Conservation (phyloP, 2,113 vertebrate genomes). For the Sinosuthora webbiana region DNA sequence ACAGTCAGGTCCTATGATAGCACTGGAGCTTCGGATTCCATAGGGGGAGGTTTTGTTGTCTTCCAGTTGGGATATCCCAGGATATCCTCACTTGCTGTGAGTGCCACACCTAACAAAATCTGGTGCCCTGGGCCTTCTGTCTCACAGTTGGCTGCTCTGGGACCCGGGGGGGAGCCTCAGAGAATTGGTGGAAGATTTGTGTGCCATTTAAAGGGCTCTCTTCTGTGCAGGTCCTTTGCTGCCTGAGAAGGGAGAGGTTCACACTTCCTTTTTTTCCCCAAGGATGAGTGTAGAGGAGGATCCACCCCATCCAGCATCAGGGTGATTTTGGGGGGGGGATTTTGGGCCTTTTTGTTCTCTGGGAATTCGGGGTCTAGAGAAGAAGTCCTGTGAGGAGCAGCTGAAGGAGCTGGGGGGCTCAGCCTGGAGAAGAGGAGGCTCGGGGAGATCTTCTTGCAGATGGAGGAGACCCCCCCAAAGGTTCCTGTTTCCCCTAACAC, state of each 20-base stretch:
- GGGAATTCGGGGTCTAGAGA: neutral
- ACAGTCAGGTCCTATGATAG: fast-evolving
- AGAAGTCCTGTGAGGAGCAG: neutral
- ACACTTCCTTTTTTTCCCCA: neutral
- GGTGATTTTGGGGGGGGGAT: neutral
- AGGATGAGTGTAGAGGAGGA: neutral
- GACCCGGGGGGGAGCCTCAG: neutral
- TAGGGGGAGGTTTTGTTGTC: neutral
- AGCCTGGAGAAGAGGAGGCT: neutral
- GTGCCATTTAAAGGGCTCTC: neutral
- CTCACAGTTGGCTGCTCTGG: neutral
- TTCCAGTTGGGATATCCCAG: neutral
- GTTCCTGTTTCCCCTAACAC: neutral
- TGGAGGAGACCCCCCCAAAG: neutral
- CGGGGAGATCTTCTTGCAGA: fast-evolving
- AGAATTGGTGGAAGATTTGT: neutral
- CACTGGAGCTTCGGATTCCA: neutral
- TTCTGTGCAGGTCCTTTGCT: neutral
- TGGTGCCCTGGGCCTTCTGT: neutral
- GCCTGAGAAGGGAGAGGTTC: neutral
- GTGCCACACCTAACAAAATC: neutral
- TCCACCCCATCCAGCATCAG: neutral
- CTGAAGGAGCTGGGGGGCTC: neutral
- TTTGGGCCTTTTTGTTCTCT: neutral
- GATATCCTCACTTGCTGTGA: neutral